Percentiles rank a stretch among this genome's conserved stretches.
phyloP scores from a whole-genome alignment of 2,888 invertebrate species.

The Polietes domitor region DNA sequence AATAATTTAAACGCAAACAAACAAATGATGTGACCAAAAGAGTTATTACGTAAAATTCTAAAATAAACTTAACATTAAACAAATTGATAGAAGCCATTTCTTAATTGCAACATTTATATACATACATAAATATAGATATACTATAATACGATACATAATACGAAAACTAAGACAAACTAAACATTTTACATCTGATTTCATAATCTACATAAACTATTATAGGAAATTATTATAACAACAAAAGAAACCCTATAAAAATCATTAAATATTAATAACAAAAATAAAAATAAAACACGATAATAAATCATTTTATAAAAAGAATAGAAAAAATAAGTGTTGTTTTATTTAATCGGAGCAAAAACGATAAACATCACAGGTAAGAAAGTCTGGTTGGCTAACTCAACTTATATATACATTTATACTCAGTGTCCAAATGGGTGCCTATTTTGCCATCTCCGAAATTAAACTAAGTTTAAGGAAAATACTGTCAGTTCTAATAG shows the following conservation, averaged over 20 bases:
- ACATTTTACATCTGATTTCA: slow-evolving; percentile 41
- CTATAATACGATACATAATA: slow-evolving; percentile 45
- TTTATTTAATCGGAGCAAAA: no score
- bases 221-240: slow-evolving; percentile 19
- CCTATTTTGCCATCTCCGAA: no score
- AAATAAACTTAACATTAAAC: slow-evolving; percentile 36
- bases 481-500: no score
- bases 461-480: no score
- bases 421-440: no score
- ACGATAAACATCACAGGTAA: no score
- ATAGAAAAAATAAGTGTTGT: not conserved
- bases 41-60: slow-evolving; percentile 58
- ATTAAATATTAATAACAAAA: slow-evolving; percentile 23
- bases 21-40: slow-evolving; percentile 60
- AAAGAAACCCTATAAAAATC: slow-evolving; percentile 22
- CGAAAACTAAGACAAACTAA: not conserved
- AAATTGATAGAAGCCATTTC: slow-evolving; percentile 21
- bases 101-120: slow-evolving; percentile 16
- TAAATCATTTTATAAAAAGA: slow-evolving; percentile 44
- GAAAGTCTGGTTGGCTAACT: no score
- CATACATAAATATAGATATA: slow-evolving; percentile 40
- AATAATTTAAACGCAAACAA: not conserved
- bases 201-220: slow-evolving; percentile 36
- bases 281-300: slow-evolving; percentile 8
- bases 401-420: no score